A percentile compares a stretch with the other conserved stretches of the same genome.
Conservation (phyloP, 64 coral and sea anemone genomes). For the Dendrophyllia cribrosa region DNA sequence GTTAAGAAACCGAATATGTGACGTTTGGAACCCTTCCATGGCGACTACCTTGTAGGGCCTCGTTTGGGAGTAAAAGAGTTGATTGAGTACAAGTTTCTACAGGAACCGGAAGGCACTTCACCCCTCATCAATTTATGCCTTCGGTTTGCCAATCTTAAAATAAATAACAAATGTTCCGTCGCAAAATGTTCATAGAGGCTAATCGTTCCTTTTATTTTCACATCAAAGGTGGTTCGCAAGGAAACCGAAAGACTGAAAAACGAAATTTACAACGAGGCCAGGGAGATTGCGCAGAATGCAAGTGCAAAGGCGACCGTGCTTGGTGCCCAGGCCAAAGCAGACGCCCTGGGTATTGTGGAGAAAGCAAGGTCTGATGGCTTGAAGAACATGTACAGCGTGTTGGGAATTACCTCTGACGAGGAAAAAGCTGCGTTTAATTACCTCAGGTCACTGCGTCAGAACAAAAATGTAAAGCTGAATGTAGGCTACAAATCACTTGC, state of each 20-base stretch:
- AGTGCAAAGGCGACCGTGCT: conserved; percentile 57
- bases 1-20: too few relatives aligned
- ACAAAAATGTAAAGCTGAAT: conserved; percentile 53
- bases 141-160: too few relatives aligned
- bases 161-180: background rate
- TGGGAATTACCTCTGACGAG: conserved; percentile 57
- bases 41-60: too few relatives aligned
- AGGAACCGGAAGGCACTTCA: too few relatives aligned
- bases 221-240: conserved; percentile 72
- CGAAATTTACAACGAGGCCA: conserved; percentile 62
- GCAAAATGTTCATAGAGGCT: background rate
- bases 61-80: too few relatives aligned
- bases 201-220: background rate
- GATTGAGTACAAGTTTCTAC: too few relatives aligned
- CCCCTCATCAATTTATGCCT: too few relatives aligned
- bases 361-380: conserved; percentile 70
- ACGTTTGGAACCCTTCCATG: too few relatives aligned
- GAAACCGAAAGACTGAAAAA: conserved; percentile 72
- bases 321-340: conserved; percentile 55
- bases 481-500: conserved; percentile 63
- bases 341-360: conserved; percentile 66
- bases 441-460: conserved; percentile 61
- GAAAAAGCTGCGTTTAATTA: conserved; percentile 87
- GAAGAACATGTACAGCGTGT: conserved; percentile 40
- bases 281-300: conserved; percentile 74